Percentiles rank a stretch among this genome's conserved stretches.
Conservation (phyloP, 1,140 invertebrate species). For the Hylaeus anthracinus region DNA sequence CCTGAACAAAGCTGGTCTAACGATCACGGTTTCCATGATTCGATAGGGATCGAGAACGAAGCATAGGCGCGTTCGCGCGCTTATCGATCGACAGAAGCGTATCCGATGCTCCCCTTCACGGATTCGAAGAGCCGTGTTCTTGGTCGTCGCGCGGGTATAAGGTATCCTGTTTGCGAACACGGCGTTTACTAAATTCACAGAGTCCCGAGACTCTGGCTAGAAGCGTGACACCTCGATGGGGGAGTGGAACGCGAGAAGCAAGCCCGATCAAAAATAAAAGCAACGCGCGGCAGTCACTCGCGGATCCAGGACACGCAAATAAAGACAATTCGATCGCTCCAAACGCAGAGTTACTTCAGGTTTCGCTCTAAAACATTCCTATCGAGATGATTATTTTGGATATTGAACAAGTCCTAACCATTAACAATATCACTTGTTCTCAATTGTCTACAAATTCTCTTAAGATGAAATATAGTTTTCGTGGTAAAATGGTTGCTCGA, state of each 20-base stretch:
- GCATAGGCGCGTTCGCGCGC: not conserved
- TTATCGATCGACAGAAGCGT: not conserved
- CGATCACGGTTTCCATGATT: too few species aligned
- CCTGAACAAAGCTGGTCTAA: too few species aligned
- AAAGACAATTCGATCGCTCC: constrained; percentile 38
- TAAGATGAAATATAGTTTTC: too few species aligned
- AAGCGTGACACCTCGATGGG: not conserved
- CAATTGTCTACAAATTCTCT: too few species aligned
- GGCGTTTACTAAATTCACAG: constrained; percentile 19
- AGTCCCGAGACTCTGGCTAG: not conserved
- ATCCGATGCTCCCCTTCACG: too few species aligned
- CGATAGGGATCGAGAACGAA: not conserved
- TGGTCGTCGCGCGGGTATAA: not conserved
- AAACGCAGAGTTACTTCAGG: not conserved
- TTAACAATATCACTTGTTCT: too few species aligned
- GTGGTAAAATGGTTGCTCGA: too few species aligned
- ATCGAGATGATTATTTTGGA: too few species aligned
- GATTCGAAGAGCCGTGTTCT: constrained; percentile 1
- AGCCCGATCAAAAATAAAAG: constrained; percentile 29
- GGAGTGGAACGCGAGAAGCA: not conserved
- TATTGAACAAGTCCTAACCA: too few species aligned
- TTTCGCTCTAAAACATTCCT: too few species aligned
- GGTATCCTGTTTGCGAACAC: constrained; percentile 6
- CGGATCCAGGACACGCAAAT: not conserved
- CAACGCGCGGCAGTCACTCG: not conserved